Conservation (phyloP, 2,888 invertebrate species). For the Trichopria drosophilae region DNA sequence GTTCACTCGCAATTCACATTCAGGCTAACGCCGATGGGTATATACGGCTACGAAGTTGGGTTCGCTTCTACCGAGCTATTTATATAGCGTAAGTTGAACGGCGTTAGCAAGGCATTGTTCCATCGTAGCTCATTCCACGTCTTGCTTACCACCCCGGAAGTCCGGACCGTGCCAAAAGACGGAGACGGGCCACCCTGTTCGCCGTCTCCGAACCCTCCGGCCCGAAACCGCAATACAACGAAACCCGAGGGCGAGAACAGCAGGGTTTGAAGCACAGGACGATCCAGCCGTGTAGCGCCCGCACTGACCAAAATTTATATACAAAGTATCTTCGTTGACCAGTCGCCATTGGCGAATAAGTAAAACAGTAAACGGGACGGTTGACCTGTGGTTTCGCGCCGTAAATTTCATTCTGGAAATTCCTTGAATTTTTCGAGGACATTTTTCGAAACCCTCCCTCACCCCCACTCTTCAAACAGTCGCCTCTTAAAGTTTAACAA, state of each 20-base stretch:
- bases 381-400: constrained; percentile 48
- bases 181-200: constrained; percentile 35
- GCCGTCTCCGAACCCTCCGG: constrained; percentile 9
- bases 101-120: constrained; percentile 33
- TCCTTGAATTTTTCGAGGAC: too few relatives aligned
- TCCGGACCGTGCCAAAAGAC: constrained; percentile 42
- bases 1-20: constrained; percentile 34
- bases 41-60: constrained; percentile 19
- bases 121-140: constrained; percentile 42
- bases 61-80: constrained; percentile 36
- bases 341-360: constrained; percentile 46
- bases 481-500: too few relatives aligned
- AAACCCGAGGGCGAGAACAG: constrained; percentile 23
- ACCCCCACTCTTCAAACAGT: constrained; percentile 9
- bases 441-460: constrained; percentile 41
- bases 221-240: constrained; percentile 30
- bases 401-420: constrained; percentile 47
- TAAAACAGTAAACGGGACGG: constrained; percentile 50
- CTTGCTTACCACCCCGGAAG: constrained; percentile 39
- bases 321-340: constrained; percentile 53
- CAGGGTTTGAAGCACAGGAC: constrained; percentile 1
- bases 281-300: too few relatives aligned
- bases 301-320: constrained; percentile 53
- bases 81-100: constrained; percentile 29
- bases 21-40: constrained; percentile 29